Evolutionary conservation across 2,888 invertebrate species (phyloP).

Genomic region (Punctoribates punctum): DNA sequence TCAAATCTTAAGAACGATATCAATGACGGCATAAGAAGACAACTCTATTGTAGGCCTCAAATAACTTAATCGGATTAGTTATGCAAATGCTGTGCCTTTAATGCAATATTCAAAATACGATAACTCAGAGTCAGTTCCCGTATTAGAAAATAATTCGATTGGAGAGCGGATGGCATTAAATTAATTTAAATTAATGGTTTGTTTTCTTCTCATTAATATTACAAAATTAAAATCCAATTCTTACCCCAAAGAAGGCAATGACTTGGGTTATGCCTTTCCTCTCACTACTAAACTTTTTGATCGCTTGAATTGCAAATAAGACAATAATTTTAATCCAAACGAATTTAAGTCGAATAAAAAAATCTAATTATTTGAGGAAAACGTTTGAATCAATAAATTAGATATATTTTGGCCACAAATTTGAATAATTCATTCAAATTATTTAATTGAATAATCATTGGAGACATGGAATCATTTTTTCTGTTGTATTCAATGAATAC

Average conservation of each 20-base stretch:
- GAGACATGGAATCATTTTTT: too few relatives aligned
- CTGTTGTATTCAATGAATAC: too few relatives aligned
- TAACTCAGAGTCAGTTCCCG: neutral
- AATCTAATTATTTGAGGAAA: too few relatives aligned
- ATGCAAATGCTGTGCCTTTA: slow-evolving; percentile 18
- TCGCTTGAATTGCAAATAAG: too few relatives aligned
- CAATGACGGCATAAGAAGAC: slow-evolving; percentile 6
- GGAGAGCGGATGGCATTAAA: neutral
- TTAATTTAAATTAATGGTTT: slow-evolving; percentile 36
- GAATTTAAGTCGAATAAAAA: too few relatives aligned
- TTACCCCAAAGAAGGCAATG: neutral
- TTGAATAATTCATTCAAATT: too few relatives aligned
- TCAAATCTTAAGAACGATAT: neutral
- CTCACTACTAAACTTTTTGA: too few relatives aligned
- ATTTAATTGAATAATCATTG: too few relatives aligned
- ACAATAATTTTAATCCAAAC: too few relatives aligned
- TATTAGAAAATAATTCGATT: neutral
- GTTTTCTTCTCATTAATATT: slow-evolving; percentile 33
- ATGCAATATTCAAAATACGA: slow-evolving; percentile 13
- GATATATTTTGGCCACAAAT: too few relatives aligned
- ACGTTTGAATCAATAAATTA: too few relatives aligned
- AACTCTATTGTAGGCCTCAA: slow-evolving; percentile 1
- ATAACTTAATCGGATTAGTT: slow-evolving; percentile 27
- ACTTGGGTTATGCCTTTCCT: too few relatives aligned
- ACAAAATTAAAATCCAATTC: neutral